These are phyloP conservation scores for Apeltes quadracus DNA, from an alignment of 2,113 vertebrate genomes.

Conservation along the genomic window DNA sequence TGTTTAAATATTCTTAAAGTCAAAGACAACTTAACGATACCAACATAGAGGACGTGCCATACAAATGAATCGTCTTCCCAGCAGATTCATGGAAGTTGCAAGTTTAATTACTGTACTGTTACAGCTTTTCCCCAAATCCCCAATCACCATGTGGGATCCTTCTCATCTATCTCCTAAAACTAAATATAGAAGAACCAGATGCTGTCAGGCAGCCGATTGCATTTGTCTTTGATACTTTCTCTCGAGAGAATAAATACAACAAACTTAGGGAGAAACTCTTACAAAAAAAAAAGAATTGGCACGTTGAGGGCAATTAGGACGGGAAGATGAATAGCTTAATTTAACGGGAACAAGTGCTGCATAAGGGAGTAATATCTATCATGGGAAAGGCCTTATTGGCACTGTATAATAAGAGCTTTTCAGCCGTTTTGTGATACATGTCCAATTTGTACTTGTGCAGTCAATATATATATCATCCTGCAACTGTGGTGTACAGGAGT, in stretches of 20 bases:
- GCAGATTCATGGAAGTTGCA: constrained; percentile 48
- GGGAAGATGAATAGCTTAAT: constrained; percentile 70
- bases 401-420: constrained; percentile 51
- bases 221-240: constrained; percentile 51
- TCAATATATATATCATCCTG: constrained; percentile 28
- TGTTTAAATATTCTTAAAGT: constrained; percentile 45
- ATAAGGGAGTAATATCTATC: constrained; percentile 43
- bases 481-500: constrained; percentile 3
- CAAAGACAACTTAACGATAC: constrained; percentile 46
- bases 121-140: constrained; percentile 56
- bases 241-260: constrained; percentile 54
- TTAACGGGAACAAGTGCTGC: constrained; percentile 40
- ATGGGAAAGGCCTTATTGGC: constrained; percentile 58
- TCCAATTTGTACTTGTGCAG: constrained; percentile 4
- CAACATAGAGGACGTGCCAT: constrained; percentile 48
- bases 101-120: constrained; percentile 67
- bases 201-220: constrained; percentile 63
- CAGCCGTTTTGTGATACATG: constrained; percentile 47
- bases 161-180: constrained; percentile 58
- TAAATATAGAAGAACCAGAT: constrained; percentile 71
- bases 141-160: constrained; percentile 34
- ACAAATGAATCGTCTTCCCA: constrained; percentile 35
- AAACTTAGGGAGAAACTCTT: constrained; percentile 57
- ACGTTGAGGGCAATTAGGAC: constrained; percentile 71
- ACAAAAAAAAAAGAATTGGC: constrained; percentile 62